phyloP scores from a whole-genome alignment of 1,140 invertebrate genomes.

The Plutomurus gul region DNA sequence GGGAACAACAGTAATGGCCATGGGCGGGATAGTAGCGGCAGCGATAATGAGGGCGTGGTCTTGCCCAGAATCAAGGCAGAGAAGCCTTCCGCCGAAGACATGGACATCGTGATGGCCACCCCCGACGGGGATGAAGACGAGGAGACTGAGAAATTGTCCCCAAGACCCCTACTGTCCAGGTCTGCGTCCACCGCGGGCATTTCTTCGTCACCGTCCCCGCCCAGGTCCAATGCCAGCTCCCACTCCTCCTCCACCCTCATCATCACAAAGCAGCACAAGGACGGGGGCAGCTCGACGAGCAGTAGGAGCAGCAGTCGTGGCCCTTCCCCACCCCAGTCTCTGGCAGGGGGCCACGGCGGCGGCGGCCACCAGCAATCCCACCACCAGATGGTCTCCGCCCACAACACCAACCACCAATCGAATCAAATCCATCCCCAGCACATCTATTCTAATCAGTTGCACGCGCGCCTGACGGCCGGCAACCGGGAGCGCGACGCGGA shows the following conservation, averaged over 20 bases:
- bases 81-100: neutral
- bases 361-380: neutral
- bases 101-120: slow-evolving; percentile 21
- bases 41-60: neutral
- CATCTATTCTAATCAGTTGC: slow-evolving; percentile 56
- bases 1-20: slow-evolving; percentile 32
- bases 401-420: slow-evolving; percentile 7
- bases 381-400: neutral
- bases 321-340: slow-evolving; percentile 26
- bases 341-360: neutral
- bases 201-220: slow-evolving; percentile 29
- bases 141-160: slow-evolving; percentile 33
- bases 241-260: slow-evolving; percentile 41
- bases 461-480: slow-evolving; percentile 61
- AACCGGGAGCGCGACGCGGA: slow-evolving; percentile 60
- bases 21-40: neutral
- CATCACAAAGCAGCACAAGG: slow-evolving; percentile 45
- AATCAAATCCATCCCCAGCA: slow-evolving; percentile 30
- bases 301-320: slow-evolving; percentile 29
- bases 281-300: neutral
- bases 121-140: slow-evolving; percentile 30
- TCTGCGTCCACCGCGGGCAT: neutral
- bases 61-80: slow-evolving; percentile 37
- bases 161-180: neutral
- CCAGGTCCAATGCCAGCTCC: neutral